Conservation (phyloP, 2,797 vertebrate genomes). For the Diceros bicornis region DNA sequence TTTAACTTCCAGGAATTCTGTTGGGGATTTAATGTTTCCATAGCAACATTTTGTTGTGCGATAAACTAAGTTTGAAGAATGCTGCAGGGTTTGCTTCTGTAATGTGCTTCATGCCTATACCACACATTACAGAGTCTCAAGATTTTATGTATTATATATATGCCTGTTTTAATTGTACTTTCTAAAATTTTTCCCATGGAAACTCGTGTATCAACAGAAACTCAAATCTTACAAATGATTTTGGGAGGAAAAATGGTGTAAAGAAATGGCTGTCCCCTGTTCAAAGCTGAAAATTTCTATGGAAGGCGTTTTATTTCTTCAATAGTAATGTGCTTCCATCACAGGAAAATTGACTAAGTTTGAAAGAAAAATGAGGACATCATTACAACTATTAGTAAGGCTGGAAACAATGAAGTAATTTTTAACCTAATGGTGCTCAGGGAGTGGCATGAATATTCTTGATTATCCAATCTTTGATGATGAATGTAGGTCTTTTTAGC, state of each 20-base stretch:
- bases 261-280: background rate
- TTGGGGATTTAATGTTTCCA: slow-evolving; percentile 77
- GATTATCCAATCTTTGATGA: slow-evolving; percentile 36
- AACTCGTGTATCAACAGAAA: background rate
- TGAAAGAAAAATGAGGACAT: slow-evolving; percentile 63
- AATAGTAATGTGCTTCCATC: background rate
- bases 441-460: background rate
- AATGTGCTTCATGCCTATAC: slow-evolving; percentile 24
- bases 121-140: background rate
- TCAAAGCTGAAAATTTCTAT: slow-evolving; percentile 8
- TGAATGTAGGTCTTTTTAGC: background rate
- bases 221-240: background rate
- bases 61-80: slow-evolving; percentile 75
- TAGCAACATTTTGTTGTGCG: slow-evolving; percentile 77
- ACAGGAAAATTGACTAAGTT: slow-evolving; percentile 27
- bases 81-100: slow-evolving; percentile 63
- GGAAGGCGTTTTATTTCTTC: slow-evolving; percentile 33
- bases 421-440: slow-evolving; percentile 26
- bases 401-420: slow-evolving; percentile 47
- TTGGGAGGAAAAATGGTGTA: background rate
- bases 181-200: slow-evolving; percentile 19
- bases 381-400: slow-evolving; percentile 53
- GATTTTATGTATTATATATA: background rate
- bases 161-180: background rate
- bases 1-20: slow-evolving; percentile 83